Conservation (phyloP, 2,888 invertebrate species). For the Nowickia ferox region DNA sequence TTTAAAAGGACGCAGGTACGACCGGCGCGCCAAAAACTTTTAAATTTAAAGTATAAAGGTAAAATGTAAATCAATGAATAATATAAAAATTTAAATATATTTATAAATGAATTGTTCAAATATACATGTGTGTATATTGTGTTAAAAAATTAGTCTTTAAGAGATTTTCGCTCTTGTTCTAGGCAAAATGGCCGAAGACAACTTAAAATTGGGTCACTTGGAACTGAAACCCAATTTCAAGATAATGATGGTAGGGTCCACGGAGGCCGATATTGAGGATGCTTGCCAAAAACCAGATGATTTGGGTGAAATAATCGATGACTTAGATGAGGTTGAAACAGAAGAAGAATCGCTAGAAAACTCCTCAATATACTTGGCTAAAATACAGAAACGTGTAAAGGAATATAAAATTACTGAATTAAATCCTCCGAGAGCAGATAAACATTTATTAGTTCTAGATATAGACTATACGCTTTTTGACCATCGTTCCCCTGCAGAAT, state of each 20-base stretch:
- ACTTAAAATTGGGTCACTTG: constrained; percentile 88
- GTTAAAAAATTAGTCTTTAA: not conserved
- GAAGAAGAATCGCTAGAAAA: constrained; percentile 87
- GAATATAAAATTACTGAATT: constrained; percentile 92
- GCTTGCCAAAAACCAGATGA: constrained; percentile 90
- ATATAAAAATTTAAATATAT: not conserved
- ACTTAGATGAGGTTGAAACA: constrained; percentile 90
- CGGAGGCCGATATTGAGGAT: constrained; percentile 95
- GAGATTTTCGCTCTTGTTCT: constrained; percentile 61
- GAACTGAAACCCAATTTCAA: constrained; percentile 94
- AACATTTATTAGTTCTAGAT: constrained; percentile 95
- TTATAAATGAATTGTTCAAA: not conserved
- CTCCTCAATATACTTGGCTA: constrained; percentile 88
- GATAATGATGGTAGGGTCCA: constrained; percentile 98
- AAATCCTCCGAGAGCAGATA: constrained; percentile 92
- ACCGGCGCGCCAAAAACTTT: constrained; percentile 95
- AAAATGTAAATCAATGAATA: constrained; percentile 57
- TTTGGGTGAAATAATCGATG: constrained; percentile 94
- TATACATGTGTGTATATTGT: not conserved
- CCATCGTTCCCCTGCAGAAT: constrained; percentile 96
- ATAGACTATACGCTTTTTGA: constrained; percentile 99
- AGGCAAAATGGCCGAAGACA: constrained; percentile 94
- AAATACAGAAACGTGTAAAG: constrained; percentile 92
- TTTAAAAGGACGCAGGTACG: constrained; percentile 94
- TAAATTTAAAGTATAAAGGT: constrained; percentile 97